Base-by-base conservation (phyloP, 2,888 invertebrate genomes). In the Clanis bilineata region DNA sequence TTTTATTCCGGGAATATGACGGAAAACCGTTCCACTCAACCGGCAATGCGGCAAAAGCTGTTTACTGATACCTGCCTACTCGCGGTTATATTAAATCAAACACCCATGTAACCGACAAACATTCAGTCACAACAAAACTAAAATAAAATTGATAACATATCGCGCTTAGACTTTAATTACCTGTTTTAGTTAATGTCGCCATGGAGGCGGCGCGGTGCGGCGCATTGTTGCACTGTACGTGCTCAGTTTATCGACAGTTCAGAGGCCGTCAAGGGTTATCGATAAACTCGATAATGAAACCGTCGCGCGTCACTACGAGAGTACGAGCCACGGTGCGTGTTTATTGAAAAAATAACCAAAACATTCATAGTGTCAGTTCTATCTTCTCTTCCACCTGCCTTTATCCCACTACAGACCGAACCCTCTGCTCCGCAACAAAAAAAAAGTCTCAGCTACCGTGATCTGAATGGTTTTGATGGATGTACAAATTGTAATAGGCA, bases 181-280 rank as follows among this genome's bases (percentile, higher is more conserved):
- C 74, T 76, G 76, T 64, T 67, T 71, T 68, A 69, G 65, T 69
- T 62, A 67, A 64, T 71, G 65, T 71, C 63, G 67, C 64, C 64
- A 67, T 63, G 62, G 65, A 64, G 65, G 65, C 61, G 51, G 38
- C 10, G 44, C 61, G 51, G 38, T 15, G 44, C 61, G 64, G 67
- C 72, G 79, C 72, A 72, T 68, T 70, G 72, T 69, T 73, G 75
- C 74, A 72, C 67, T 69, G 66, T 69, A 73, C 74, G 69, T 65
- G 69, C 61, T 63, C 59, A 67, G 79, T 77, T 83, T 87, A 87
- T 86, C 87, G 79, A 67, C 15, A 65, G 79, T 73, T 79, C 81
- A 76, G 66, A 76, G 83, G 79, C 69, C 82, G 79, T 71, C 71
- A 72, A 69, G 81, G 86, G 87, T 86, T 86, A 85, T 85, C 88